Base-by-base conservation (phyloP, 2,888 invertebrate species). In the Molorchus minor region DNA sequence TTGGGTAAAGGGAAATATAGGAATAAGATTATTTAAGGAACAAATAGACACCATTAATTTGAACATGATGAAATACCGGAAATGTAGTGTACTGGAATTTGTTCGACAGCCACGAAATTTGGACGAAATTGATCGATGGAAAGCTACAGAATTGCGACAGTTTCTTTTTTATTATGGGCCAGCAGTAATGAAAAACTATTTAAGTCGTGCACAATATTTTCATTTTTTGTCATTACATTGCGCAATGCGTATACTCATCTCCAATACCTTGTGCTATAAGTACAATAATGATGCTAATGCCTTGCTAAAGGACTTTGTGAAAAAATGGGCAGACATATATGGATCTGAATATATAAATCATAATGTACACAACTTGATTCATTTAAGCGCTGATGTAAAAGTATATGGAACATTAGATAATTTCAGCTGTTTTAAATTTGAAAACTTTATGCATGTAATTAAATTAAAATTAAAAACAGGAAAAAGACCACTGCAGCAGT, bases 81-180 rank as follows among this genome's bases (percentile, higher is more conserved):
- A 55, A 55, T 35, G 44, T 16, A 33, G 35, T 16, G 19, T 45
- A 25, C n/a, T 25, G 7, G 55, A 55, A 46, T 45, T 55, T 44
- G 4, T 21, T 13, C 35, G 45, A 45, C 21, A 46, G 21, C 46
- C 55, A 19, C 20, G 40, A n/a, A 15, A 35, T 17, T 8, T 71
- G 8, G 33, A 61, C 25, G 63, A 65, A 8, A 45, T 65, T 16
- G 61, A 61, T 20, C 33, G 51, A 13, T 71, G 67, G 63, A 71
- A 73, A 61, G 70, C 68, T 10, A 66, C 69, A 20, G 70, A 69
- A 55, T 65, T 65, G 13, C 52, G 69, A n/a, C 56, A 62, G 45
- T 68, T 71, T 45, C 36, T 72, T 16, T 51, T 71, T 3, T 71
- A 73, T 49, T 47, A 56, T 44, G 71, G 70, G 7, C 64, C 64